phyloP scores from a whole-genome alignment of 2,113 vertebrate species.

The Pelodiscus sinensis region DNA sequence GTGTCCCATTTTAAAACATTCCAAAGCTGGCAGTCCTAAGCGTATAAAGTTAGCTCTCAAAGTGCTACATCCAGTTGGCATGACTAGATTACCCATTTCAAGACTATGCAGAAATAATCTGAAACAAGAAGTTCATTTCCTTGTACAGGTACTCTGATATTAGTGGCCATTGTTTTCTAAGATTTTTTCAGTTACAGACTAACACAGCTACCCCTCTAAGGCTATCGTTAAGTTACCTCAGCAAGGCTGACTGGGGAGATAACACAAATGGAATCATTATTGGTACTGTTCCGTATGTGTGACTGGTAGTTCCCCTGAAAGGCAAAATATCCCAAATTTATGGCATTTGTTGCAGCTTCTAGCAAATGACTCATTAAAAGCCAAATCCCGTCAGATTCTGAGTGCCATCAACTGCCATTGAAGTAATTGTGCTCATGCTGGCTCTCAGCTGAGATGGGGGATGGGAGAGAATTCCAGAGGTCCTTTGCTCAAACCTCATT shows the following conservation, averaged over 20 bases:
- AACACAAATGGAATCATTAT: background rate
- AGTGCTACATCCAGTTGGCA: background rate
- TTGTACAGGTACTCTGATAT: background rate
- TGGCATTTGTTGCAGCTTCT: background rate
- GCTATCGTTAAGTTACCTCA: background rate
- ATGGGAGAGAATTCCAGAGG: background rate
- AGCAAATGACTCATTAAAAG: background rate
- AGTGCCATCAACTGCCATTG: background rate
- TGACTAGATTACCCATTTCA: background rate
- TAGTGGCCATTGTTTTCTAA: background rate
- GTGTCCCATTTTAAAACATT: too few relatives aligned
- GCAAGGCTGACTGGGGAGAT: background rate
- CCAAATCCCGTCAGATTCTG: background rate
- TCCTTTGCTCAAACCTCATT: background rate
- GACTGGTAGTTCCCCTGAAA: background rate
- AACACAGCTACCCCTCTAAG: too few relatives aligned
- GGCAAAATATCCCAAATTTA: background rate
- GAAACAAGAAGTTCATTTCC: accelerated
- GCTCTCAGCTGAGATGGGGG: background rate
- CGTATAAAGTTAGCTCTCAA: background rate
- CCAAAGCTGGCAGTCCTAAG: background rate
- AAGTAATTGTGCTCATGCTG: accelerated
- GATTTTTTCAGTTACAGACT: too few relatives aligned
- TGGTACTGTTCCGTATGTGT: background rate
- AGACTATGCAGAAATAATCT: background rate